Evolutionary conservation across 2,113 vertebrate genomes (phyloP), one percentile per base, ranked within the genome.

Genomic region (Etheostoma spectabile): DNA sequence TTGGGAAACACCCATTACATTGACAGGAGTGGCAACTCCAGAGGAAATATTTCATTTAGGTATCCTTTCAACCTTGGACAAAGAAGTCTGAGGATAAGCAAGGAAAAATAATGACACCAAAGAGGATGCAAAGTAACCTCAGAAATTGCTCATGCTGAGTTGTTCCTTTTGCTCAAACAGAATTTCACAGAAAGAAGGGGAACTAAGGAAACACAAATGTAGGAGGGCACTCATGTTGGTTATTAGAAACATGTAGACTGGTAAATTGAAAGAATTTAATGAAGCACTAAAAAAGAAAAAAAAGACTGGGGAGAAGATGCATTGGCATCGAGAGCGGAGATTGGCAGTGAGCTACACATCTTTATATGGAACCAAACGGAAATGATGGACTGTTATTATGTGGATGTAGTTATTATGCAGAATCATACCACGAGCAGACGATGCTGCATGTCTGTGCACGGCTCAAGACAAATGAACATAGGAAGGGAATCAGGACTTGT

Each of bases 311-410:
- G 11, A 65, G 77, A 74, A 65, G 74, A 72, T 35, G 62, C 35
- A 30, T 68, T 35, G 33, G 27, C 55, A 67, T 42, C 14, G 60
- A 71, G 10, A 35, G 30, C 5, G 52, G 13, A 22, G 18, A 22
- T 35, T 57, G 27, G 62, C 48, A 62, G 24, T 49, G 51, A 75
- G 75, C 30, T 27, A 49, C 71, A 81, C 33, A 51, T 80, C 57
- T 82, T 85, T 62, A 82, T 59, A 80, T 51, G 51, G 46, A 86
- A 79, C 74, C 62, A 85, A 86, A 84, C 27, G 73, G 66, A 77
- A 81, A 77, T 70, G 83, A 90, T 79, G 76, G 80, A 83, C 78
- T 80, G 81, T 81, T 90, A 85, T 93, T 86, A 84, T 62, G 88
- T 65, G 68, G 64, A 88, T 79, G 77, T 69, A 74, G 80, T 81